Evolutionary conservation across 92 coral and sea anemone genomes (phyloP).

Genomic region (Heteractis magnifica): DNA sequence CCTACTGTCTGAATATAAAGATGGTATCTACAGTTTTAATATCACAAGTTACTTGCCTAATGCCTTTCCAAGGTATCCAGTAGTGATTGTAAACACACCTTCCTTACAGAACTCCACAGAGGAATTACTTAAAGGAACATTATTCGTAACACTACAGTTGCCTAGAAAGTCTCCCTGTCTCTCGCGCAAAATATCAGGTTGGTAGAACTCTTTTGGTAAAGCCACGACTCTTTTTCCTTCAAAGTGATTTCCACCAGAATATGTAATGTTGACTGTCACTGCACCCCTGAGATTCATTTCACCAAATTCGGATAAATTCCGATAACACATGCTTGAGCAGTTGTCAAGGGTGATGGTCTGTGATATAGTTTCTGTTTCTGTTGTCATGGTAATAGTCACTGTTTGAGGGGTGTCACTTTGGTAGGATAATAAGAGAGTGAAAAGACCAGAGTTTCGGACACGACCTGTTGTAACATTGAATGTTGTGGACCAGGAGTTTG

Average conservation of each 20-base stretch:
- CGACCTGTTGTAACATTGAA: conserved; percentile 40
- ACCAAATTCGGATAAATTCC: conserved; percentile 60
- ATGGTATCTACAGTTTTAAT: background rate
- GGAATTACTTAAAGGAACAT: conserved; percentile 31
- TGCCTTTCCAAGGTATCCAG: conserved; percentile 70
- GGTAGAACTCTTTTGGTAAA: conserved; percentile 70
- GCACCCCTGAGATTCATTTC: conserved; percentile 49
- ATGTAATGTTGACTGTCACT: conserved; percentile 61
- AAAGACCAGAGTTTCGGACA: conserved; percentile 44
- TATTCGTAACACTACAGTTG: conserved; percentile 68
- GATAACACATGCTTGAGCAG: conserved; percentile 42
- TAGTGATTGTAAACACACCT: conserved; percentile 65
- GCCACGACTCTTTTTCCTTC: conserved; percentile 49
- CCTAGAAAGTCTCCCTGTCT: conserved; percentile 54
- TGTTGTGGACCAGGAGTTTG: conserved; percentile 51
- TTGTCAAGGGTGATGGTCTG: conserved; percentile 21
- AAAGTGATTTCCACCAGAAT: conserved; percentile 30
- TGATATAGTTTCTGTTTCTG: conserved; percentile 9
- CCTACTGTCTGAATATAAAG: too few species aligned
- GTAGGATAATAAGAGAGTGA: conserved; percentile 58
- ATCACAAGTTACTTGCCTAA: conserved; percentile 36
- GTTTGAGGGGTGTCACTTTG: conserved; percentile 33
- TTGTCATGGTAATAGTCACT: conserved; percentile 20
- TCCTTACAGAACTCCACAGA: conserved; percentile 52
- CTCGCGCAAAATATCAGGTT: conserved; percentile 54